A percentile compares a stretch with the other conserved stretches of the same genome.
Conservation (phyloP, 2,113 vertebrate species). For the Scomber scombrus region DNA sequence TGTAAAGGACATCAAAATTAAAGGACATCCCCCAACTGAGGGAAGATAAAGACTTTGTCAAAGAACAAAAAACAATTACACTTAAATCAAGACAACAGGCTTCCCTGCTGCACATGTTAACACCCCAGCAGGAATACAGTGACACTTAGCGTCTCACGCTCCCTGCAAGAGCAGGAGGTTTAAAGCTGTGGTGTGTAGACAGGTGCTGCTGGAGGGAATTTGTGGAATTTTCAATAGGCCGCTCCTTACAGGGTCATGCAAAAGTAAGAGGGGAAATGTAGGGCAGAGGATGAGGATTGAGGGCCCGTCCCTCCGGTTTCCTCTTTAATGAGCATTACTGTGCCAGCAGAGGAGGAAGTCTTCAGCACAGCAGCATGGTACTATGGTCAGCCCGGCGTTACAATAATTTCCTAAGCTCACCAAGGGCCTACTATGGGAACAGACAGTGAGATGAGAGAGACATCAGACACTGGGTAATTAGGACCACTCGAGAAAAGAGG, state of each 20-base stretch:
- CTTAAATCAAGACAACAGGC: conserved; percentile 13
- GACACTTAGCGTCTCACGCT: background rate
- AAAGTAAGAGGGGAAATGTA: conserved; percentile 68
- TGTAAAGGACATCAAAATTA: background rate
- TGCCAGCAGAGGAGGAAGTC: conserved; percentile 36
- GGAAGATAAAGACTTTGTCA: background rate
- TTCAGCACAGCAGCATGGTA: conserved; percentile 21
- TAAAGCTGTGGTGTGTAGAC: background rate
- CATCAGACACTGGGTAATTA: conserved; percentile 79
- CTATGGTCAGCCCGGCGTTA: conserved; percentile 28
- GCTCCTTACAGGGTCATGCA: conserved; percentile 7
- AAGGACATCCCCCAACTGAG: background rate
- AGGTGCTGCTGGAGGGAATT: conserved; percentile 30
- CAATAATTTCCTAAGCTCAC: conserved; percentile 34
- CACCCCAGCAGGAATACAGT: conserved; percentile 14
- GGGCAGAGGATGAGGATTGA: conserved; percentile 57
- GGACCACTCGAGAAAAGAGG: conserved; percentile 65
- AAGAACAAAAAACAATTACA: conserved; percentile 14
- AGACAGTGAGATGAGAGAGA: conserved; percentile 68
- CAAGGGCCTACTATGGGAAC: conserved; percentile 38
- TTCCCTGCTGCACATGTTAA: conserved; percentile 2
- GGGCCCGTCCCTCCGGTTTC: conserved; percentile 50
- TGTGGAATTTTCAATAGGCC: conserved; percentile 14
- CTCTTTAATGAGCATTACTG: conserved; percentile 70
- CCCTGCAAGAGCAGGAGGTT: background rate